Base-by-base conservation (phyloP, 2,888 invertebrate genomes). In the Hecatera dysodea region DNA sequence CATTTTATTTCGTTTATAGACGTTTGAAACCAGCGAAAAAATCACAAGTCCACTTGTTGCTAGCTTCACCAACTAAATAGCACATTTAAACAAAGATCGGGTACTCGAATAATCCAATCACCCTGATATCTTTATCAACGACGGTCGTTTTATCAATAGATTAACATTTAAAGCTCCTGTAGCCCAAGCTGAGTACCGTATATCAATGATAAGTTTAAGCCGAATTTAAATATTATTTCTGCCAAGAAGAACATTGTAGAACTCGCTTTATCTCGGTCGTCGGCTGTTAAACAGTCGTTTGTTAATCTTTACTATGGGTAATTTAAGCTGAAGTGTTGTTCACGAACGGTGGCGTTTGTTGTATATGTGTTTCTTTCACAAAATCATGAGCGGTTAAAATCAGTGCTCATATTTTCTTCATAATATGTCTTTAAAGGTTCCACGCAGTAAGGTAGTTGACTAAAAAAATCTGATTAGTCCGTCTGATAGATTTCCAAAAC, bases 161-260 rank as follows among this genome's bases (percentile, higher is more conserved):
- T 48, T 57, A 48, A 11, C 19, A 22, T 46, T 57, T 24, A 27
- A n/a, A n/a, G 9, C 15, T 39, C 17, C 15, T 33, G 3, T 11
- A n/a, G 12, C 33, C 7, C 8, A 11, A 22, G 12, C 15, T 53
- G 19, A 46, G 15, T 22, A 22, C 17, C 15, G 22, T 22, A n/a
- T 22, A 59, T 24, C 39, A 42, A 17, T 50, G 39, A 50, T n/a
- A 69, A 24, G 17, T 22, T n/a, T 59, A 33, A 33, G 29, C 29
- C 4, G 9, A 50, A 19, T 60, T 50, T 42, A 42, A 59, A 71
- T 39, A 48, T 48, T 48, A 59, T 59, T 42, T 39, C 39, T 48
- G 29, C 3, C 3, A 8, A 56, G 12, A 33, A 33, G 12, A 50
- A 50, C 24, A 29, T 8, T 24, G 29, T 33, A 2, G 39, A 50